Percentiles rank a stretch among this genome's conserved stretches.
Conservation (phyloP, 2,113 vertebrate genomes). For the Cyrtonyx montezumae region DNA sequence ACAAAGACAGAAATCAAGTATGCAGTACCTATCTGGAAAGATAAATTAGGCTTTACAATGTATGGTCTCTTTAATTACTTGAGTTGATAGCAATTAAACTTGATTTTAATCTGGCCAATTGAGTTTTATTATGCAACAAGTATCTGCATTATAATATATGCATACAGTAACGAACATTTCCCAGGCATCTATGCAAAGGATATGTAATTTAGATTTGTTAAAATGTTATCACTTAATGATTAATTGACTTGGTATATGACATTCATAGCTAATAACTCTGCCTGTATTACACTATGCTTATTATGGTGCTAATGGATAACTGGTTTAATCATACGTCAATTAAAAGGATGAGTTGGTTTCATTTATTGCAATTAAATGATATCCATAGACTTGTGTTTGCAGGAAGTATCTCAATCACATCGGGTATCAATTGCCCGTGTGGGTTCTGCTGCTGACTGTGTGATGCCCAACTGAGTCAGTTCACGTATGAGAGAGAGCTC, state of each 20-base stretch:
- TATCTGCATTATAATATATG: neutral
- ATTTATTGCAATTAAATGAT: conserved; percentile 59
- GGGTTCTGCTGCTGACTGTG: neutral
- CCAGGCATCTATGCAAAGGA: conserved; percentile 40
- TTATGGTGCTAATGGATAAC: conserved; percentile 62
- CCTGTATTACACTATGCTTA: conserved; percentile 7
- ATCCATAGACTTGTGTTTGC: conserved; percentile 15
- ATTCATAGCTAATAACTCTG: conserved; percentile 42
- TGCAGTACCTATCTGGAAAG: neutral
- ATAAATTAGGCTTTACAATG: neutral
- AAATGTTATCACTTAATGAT: conserved; percentile 33
- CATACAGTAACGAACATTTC: conserved; percentile 16
- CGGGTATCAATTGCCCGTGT: neutral
- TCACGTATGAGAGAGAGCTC: neutral
- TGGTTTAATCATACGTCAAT: conserved; percentile 60
- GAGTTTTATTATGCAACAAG: neutral
- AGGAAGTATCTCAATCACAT: conserved; percentile 49
- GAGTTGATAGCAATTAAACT: neutral
- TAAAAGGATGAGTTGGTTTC: conserved; percentile 63
- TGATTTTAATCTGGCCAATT: conserved; percentile 11
- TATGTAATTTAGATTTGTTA: conserved; percentile 40
- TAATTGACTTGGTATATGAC: conserved; percentile 42
- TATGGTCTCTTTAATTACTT: neutral
- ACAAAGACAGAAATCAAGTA: neutral
- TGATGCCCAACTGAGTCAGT: conserved; percentile 38